phyloP scores from a whole-genome alignment of 2,113 vertebrate species.

The Athene noctua region DNA sequence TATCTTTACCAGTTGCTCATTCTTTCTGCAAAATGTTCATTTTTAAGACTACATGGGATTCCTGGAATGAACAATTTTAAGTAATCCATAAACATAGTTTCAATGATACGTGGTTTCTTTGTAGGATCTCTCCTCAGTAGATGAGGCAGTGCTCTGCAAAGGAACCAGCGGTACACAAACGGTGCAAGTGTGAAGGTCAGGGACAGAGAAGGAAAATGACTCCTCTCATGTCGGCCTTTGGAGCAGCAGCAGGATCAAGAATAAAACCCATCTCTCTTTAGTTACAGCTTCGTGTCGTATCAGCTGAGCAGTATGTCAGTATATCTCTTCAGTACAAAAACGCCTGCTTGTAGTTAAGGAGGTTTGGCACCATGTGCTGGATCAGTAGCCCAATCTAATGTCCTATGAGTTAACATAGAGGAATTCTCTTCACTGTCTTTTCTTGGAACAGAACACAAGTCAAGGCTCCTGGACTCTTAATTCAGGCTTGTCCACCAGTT shows the following conservation, averaged over 20 bases:
- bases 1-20: background rate
- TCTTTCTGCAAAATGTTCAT: background rate
- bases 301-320: background rate
- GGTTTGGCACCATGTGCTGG: fast-evolving
- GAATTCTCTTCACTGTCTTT: background rate
- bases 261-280: background rate
- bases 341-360: fast-evolving
- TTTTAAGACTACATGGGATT: background rate
- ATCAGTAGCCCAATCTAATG: background rate
- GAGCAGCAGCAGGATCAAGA: background rate
- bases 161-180: background rate
- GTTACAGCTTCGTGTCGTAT: background rate
- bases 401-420: background rate
- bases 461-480: background rate
- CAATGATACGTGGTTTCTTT: background rate
- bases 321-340: background rate
- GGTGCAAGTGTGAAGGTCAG: background rate
- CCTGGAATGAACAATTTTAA: background rate
- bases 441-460: background rate
- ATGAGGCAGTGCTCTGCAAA: background rate
- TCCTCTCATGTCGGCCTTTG: background rate
- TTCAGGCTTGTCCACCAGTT: background rate
- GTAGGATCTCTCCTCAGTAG: background rate
- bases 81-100: background rate
- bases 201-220: background rate